Evolutionary conservation across 2,113 vertebrate species (phyloP), one percentile per base, ranked within the genome.

Genomic region (Oreochromis tanganicae): DNA sequence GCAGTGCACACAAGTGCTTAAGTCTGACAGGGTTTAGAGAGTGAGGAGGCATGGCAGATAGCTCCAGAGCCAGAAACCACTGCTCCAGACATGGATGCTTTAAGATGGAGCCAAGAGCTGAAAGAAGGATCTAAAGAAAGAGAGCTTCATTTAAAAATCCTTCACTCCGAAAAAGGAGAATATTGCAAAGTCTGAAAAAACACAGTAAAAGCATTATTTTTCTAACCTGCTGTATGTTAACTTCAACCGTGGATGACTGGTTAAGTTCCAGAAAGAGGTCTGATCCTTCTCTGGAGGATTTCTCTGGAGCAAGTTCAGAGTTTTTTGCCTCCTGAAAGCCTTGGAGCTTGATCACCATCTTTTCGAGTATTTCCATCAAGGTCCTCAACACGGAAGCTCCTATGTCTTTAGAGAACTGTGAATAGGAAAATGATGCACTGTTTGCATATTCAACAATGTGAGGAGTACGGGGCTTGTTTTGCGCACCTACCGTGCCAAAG

Each of bases 51-150:
- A 97, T 34, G 5, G 94, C 90, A 83, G 88, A 92, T 46, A 91
- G 93, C 59, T 99, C 97, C 95, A 97, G 80, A 80, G 98, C 97
- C 93, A 99, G 95, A 92, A 97, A 99, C 98, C 98, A 99, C 93
- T 95, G 97, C 90, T 97, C 96, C 92, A 99, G 36, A 0, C 93
- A 96, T 2, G 98, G 97, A 66, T 99, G 97, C 50, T 95, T 96
- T 88, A 99, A 97, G 95, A 98, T 63, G 80, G 96, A 92, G 55
- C 54, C 9, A 0, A 99, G 93, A 5, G 94, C 80, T 14, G 96
- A 95, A 87, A 97, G 90, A 32, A 97, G 80, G 0, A 94, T 94
- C 99, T 99, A 88, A 80, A 94, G 9, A 90, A 41, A 88, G 56
- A 88, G 56, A 9, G 34, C 3, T 29, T 9, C 4, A 17, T 9